These are phyloP conservation scores for Polyodon spathula DNA, from an alignment of 2,113 vertebrate genomes.

Conservation along the genomic window DNA sequence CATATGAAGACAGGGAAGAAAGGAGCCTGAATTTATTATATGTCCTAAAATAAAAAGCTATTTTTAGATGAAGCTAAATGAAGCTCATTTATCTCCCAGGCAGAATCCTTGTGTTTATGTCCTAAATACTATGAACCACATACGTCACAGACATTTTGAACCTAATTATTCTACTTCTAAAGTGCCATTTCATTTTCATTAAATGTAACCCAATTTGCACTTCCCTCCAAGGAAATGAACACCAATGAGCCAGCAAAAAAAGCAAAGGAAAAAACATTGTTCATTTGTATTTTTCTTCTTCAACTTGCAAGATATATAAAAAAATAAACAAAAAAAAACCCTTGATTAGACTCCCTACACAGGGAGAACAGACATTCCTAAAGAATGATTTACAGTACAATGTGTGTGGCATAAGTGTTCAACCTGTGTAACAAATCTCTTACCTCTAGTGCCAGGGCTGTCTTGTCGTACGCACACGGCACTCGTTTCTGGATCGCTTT, in stretches of 20 bases:
- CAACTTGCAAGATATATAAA: not conserved
- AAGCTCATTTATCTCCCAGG: not conserved
- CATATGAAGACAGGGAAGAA: no score
- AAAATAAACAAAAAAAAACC: no score
- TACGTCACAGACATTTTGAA: not conserved
- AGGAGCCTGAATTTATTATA: not conserved
- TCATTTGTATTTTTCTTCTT: not conserved
- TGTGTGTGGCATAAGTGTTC: no score
- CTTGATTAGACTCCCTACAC: no score
- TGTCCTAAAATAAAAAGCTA: not conserved
- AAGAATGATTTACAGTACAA: no score
- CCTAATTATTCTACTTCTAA: not conserved
- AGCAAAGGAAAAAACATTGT: not conserved
- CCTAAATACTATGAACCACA: not conserved
- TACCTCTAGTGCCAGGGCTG: constrained; percentile 92
- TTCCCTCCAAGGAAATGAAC: constrained; percentile 6
- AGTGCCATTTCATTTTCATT: not conserved
- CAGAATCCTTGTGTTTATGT: not conserved
- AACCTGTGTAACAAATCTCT: not conserved
- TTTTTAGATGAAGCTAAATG: not conserved
- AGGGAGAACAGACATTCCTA: no score
- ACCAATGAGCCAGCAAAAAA: constrained; percentile 6
- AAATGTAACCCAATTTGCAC: constrained; percentile 10
- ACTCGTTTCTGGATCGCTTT: constrained; percentile 96
- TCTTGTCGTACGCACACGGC: constrained; percentile 96